Base-by-base conservation (phyloP, 2,113 vertebrate genomes). In the Notiomystis cincta region DNA sequence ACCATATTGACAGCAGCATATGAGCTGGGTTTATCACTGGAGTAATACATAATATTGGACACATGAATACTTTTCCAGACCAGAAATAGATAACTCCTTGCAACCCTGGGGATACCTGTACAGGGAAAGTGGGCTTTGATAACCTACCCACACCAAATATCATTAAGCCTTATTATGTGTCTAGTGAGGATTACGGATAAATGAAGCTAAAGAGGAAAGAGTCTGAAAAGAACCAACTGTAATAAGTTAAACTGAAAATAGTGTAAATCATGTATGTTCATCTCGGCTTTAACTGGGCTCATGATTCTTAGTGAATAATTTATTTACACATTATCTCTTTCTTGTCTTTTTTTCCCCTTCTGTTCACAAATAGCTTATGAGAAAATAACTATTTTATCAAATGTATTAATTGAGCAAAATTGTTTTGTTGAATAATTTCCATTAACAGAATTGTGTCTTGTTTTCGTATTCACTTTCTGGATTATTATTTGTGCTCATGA, bases 271-370 rank as follows among this genome's bases (percentile, higher is more conserved):
- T 1, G 2, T 71, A 81, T 37, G 33, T 53, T 95, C 48, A 60
- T 91, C 28, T 76, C 53, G 82, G 23, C 60, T 75, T 64, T 84
- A 82, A 64, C n/a, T 57, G 15, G 60, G 37, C 14, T 79, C 17
- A 17, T 82, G 71, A 44, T 82, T 87, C 40, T 89, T 67, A 67
- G 33, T 45, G 61, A 70, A 71, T 75, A 11, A 87, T 71, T 92
- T 94, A 65, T 86, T 53, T 87, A 42, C 11, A 42, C 5, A 24
- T 75, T 78, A 7, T 81, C 78, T 75, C 35, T 57, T 69, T 37
- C 3, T 65, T 70, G 42, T 47, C 13, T 50, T 31, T 44, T 25
- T 21, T 2, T 0, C 1, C 0, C 2, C 5, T 50, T 86, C 33
- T 50, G 5, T 70, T 90, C 18, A 15, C 23, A 92, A 86, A 70